These are phyloP conservation scores for Scolopax bukidnonensis DNA, from an alignment of 2,797 vertebrate genomes.

Conservation along the genomic window DNA sequence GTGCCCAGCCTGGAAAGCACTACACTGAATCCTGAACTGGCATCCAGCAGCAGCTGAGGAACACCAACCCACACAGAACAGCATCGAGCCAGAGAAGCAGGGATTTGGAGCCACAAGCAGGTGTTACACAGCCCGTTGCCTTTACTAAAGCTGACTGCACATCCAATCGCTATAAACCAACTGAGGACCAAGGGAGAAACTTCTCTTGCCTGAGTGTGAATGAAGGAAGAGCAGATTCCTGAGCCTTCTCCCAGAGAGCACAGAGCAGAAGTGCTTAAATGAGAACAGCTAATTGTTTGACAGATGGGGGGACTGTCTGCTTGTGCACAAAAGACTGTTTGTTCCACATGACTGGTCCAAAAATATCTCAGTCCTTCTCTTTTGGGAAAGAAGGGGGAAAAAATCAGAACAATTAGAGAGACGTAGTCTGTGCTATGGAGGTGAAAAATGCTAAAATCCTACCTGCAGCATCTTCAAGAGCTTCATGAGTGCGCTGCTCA, in stretches of 20 bases:
- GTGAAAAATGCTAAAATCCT: not conserved
- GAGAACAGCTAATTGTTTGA: not conserved
- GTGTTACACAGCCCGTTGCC: not conserved
- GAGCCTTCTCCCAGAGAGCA: not conserved
- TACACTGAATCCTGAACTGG: not conserved
- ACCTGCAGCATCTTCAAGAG: not conserved
- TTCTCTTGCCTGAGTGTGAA: not conserved
- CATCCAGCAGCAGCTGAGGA: not conserved
- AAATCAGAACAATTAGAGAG: not conserved
- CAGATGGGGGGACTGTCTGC: not conserved
- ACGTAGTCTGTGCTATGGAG: not conserved
- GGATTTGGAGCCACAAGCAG: not conserved
- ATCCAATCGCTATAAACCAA: not conserved
- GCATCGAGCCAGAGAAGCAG: not conserved
- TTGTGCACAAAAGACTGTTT: not conserved
- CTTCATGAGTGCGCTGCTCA: not conserved
- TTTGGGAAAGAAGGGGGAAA: not conserved
- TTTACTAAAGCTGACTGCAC: not conserved
- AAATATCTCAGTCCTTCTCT: not conserved
- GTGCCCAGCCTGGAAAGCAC: not conserved
- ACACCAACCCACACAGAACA: not conserved
- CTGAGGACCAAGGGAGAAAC: not conserved
- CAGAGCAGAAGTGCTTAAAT: not conserved
- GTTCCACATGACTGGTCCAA: not conserved
- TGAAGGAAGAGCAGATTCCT: not conserved